Evolutionary conservation across 2,797 vertebrate species (phyloP), one percentile per base, ranked within the genome.

Genomic region (Chaetophractus vellerosus): DNA sequence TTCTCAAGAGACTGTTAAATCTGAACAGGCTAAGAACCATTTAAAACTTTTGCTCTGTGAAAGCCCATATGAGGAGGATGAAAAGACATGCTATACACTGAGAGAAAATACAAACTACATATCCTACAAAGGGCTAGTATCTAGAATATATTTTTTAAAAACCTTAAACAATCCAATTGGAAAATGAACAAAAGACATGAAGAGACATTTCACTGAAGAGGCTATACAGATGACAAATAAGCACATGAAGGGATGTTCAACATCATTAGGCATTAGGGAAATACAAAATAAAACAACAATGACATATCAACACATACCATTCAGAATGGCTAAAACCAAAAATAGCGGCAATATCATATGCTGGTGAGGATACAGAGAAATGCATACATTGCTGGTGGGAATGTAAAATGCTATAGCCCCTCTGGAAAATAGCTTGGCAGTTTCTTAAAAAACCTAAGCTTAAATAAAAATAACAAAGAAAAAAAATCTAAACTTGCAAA

Each of bases 281-380:
- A 66, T 23, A 41, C 6, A 83, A 55, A 86, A 66, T 78, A 80
- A 97, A 92, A 85, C 5, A 48, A 63, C 36, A 45, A 52, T 91
- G 61, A 63, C 57, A 78, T 75, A 50, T 68, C 28, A 91, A 68
- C 15, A 55, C 26, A 41, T 23, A 80, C 24, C 69, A 95, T n/a
- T 75, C 59, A 57, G n/a, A 41, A 82, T 28, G 26, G 8, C 68
- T 71, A 68, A 72, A 88, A 72, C 26, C 68, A 66, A 48, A 90
- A 90, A 88, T 1, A 76, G 38, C 1, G 1, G 28, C 9, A 69
- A 26, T n/a, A 28, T 26, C 48, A 52, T 52, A 71, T 45, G 2
- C 74, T 41, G 19, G 18, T 63, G 57, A 78, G 63, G 31, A 61
- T 24, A 6, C 15, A 16, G 8, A n/a, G 24, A 52, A 81, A 41